phyloP scores from a whole-genome alignment of 2,888 invertebrate genomes.

The Microctonus aethiopoides region DNA sequence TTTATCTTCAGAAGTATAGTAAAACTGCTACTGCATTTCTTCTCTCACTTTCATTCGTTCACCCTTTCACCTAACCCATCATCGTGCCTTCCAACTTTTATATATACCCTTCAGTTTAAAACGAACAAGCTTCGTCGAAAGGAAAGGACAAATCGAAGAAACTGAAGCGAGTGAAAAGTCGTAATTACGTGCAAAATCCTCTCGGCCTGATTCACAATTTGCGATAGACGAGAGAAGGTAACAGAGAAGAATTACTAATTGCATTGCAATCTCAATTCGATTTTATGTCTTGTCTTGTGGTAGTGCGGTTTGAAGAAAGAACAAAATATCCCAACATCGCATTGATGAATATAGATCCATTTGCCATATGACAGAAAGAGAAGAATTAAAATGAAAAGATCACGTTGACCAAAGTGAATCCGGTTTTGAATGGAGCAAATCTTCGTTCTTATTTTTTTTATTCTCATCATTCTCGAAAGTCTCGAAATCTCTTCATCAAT shows the following conservation, averaged over 20 bases:
- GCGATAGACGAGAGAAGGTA: not conserved
- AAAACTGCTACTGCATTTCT: not conserved
- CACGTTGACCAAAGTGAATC: slow-evolving; percentile 14
- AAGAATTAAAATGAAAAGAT: not conserved
- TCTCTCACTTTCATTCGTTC: not conserved
- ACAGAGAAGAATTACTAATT: slow-evolving; percentile 33
- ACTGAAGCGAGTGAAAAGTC: slow-evolving; percentile 41
- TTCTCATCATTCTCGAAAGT: slow-evolving; percentile 3
- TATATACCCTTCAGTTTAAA: slow-evolving; percentile 33
- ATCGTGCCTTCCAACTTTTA: slow-evolving; percentile 14
- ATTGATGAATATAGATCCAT: not conserved
- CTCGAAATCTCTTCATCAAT: slow-evolving; percentile 15
- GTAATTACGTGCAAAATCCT: slow-evolving; percentile 39
- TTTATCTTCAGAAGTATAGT: slow-evolving; percentile 1
- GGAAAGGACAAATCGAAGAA: slow-evolving; percentile 31
- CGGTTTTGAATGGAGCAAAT: slow-evolving; percentile 17
- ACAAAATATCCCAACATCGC: not conserved
- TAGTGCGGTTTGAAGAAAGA: slow-evolving; percentile 21
- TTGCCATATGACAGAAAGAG: slow-evolving; percentile 14
- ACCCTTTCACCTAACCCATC: not conserved
- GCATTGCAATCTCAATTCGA: slow-evolving; percentile 41
- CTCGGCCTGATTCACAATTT: slow-evolving; percentile 6
- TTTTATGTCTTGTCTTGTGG: slow-evolving; percentile 34
- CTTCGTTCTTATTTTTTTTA: slow-evolving; percentile 1
- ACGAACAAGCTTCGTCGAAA: slow-evolving; percentile 19